A percentile compares a stretch with the other conserved stretches of the same genome.
Conservation (phyloP, 2,797 vertebrate species). For the Pangasius mekongensis region DNA sequence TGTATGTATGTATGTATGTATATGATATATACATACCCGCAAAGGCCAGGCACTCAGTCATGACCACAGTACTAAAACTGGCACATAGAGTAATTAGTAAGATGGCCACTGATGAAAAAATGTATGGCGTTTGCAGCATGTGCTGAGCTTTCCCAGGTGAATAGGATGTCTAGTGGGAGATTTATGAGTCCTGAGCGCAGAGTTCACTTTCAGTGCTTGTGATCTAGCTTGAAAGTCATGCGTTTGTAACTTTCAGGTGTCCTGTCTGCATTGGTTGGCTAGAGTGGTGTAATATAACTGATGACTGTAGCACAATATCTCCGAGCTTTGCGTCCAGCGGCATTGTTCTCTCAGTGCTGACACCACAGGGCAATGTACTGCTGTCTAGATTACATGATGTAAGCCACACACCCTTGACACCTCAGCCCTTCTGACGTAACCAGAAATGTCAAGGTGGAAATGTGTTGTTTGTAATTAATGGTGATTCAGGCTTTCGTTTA, state of each 20-base stretch:
- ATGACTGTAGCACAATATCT: constrained; percentile 63
- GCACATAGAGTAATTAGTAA: constrained; percentile 54
- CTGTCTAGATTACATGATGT: constrained; percentile 58
- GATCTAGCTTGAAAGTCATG: constrained; percentile 56
- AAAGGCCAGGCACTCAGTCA: constrained; percentile 49
- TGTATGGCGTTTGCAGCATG: constrained; percentile 28
- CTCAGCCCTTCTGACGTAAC: constrained; percentile 15
- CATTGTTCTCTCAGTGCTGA: constrained; percentile 64
- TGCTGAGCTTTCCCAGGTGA: constrained; percentile 51
- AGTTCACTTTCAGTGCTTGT: constrained; percentile 56
- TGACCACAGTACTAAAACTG: constrained; percentile 9
- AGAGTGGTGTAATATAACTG: constrained; percentile 63
- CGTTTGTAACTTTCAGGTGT: constrained; percentile 59
- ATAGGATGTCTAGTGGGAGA: constrained; percentile 56
- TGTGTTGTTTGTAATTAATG: constrained; percentile 12
- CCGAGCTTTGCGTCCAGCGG: constrained; percentile 57
- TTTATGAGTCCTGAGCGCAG: constrained; percentile 56
- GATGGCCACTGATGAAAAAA: constrained; percentile 51
- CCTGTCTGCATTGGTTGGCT: constrained; percentile 55
- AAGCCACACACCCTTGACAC: constrained; percentile 29
- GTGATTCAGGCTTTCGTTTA: constrained; percentile 30
- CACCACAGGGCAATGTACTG: constrained; percentile 61
- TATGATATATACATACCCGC: too few relatives aligned
- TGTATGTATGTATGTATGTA: neutral
- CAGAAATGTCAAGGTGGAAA: constrained; percentile 24